These are phyloP conservation scores for Neoarius graeffei DNA, from an alignment of 2,113 vertebrate species.

Conservation along the genomic window DNA sequence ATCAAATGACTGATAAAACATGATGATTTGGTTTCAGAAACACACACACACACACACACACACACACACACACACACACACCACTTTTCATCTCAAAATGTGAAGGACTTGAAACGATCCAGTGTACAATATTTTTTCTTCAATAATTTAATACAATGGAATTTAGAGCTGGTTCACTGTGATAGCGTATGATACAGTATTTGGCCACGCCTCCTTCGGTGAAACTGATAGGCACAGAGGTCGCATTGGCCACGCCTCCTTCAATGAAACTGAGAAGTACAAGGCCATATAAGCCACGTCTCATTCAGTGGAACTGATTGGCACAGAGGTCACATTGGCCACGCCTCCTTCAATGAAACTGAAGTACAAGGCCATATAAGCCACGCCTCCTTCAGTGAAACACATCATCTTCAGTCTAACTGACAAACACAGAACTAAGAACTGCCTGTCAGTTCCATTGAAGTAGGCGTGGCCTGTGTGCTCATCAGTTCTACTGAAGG, in stretches of 20 bases:
- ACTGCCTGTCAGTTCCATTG: background rate
- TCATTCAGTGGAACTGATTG: background rate
- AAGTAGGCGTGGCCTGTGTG: background rate
- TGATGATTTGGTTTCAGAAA: background rate
- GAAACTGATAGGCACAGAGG: background rate
- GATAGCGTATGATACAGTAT: background rate
- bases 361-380: background rate
- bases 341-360: too few relatives aligned
- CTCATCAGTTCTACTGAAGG: background rate
- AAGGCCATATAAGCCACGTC: background rate
- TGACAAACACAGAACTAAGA: too few relatives aligned
- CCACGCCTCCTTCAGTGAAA: background rate
- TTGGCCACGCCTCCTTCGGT: background rate
- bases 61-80: constrained; percentile 18
- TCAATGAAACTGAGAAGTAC: background rate
- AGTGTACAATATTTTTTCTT: background rate
- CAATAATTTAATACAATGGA: background rate
- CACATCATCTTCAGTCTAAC: too few relatives aligned
- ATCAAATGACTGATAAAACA: constrained; percentile 18
- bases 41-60: constrained; percentile 23
- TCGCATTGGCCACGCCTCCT: background rate
- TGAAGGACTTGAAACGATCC: background rate
- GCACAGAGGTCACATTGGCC: background rate
- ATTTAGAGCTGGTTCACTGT: background rate
- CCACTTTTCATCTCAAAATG: background rate